phyloP scores from a whole-genome alignment of 2,888 invertebrate genomes.

The Heliconius erato region DNA sequence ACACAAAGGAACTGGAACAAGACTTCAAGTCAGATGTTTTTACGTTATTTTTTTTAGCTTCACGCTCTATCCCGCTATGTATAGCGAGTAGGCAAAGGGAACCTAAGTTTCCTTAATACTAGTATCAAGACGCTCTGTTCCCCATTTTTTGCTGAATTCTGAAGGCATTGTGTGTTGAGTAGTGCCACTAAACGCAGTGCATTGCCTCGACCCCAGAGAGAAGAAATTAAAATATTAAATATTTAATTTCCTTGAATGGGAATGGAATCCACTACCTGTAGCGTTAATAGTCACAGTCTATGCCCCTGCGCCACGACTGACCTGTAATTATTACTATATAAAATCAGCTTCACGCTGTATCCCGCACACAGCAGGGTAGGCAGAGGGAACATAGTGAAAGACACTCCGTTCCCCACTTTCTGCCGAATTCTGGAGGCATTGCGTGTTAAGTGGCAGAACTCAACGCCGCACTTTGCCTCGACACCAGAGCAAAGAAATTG shows the following conservation, averaged over 20 bases:
- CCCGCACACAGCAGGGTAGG: too few relatives aligned
- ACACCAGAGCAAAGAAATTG: too few relatives aligned
- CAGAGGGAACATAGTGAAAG: too few relatives aligned
- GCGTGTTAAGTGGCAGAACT: too few relatives aligned
- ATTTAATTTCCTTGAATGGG: background rate
- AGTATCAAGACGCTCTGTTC: background rate
- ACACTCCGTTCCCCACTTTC: too few relatives aligned
- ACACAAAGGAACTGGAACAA: slow-evolving; percentile 55
- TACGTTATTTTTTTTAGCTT: background rate
- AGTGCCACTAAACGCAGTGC: background rate
- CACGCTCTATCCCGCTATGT: background rate
- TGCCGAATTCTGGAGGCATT: too few relatives aligned
- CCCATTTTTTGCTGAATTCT: background rate
- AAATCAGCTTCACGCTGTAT: too few relatives aligned
- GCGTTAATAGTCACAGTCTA: background rate
- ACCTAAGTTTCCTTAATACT: too few relatives aligned
- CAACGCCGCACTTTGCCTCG: too few relatives aligned
- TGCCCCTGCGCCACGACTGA: too few relatives aligned
- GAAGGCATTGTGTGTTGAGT: background rate
- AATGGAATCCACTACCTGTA: too few relatives aligned
- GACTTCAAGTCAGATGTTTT: slow-evolving; percentile 65
- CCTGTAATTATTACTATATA: too few relatives aligned
- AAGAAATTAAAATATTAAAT: background rate
- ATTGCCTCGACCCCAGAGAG: background rate
- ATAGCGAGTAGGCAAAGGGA: background rate